Percentiles rank a stretch among this genome's conserved stretches.
Conservation (phyloP, 1,140 invertebrate genomes). For the Aethina tumida region DNA sequence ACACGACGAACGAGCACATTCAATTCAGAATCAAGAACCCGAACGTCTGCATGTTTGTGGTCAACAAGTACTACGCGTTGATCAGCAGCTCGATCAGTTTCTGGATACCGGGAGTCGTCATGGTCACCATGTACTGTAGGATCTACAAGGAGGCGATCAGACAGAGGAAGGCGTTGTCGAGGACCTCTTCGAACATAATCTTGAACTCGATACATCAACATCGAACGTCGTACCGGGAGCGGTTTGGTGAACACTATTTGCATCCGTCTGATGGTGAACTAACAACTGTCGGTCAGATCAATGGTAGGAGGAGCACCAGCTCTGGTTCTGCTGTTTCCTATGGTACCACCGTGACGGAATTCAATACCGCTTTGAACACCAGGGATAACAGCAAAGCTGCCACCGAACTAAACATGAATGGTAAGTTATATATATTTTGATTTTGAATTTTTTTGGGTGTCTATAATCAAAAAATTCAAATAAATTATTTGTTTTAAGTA, state of each 20-base stretch:
- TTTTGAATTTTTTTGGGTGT: too few species aligned
- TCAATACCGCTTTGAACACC: slow-evolving; percentile 29
- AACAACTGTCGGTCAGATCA: slow-evolving; percentile 31
- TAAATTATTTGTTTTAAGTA: too few species aligned
- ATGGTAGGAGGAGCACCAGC: slow-evolving; percentile 36
- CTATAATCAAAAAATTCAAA: too few species aligned
- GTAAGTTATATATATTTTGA: slow-evolving; percentile 28
- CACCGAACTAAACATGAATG: slow-evolving; percentile 35
- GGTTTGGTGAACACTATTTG: slow-evolving; percentile 55
- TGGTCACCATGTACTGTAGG: slow-evolving; percentile 85
- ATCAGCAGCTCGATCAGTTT: slow-evolving; percentile 88
- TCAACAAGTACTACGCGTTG: slow-evolving; percentile 81
- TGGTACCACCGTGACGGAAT: slow-evolving; percentile 31
- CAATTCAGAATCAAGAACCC: slow-evolving; percentile 56
- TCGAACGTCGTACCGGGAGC: slow-evolving; percentile 48
- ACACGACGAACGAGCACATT: slow-evolving; percentile 72
- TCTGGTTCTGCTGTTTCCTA: slow-evolving; percentile 32
- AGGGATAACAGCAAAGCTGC: slow-evolving; percentile 34
- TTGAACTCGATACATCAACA: slow-evolving; percentile 73
- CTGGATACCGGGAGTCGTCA: slow-evolving; percentile 91
- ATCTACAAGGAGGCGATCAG: slow-evolving; percentile 85
- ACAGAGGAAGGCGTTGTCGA: slow-evolving; percentile 73
- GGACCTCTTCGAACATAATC: slow-evolving; percentile 72
- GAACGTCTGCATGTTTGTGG: slow-evolving; percentile 74
- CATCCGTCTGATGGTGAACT: slow-evolving; percentile 53